Conservation (phyloP, 2,888 invertebrate species). For the Tiliacea aurago region DNA sequence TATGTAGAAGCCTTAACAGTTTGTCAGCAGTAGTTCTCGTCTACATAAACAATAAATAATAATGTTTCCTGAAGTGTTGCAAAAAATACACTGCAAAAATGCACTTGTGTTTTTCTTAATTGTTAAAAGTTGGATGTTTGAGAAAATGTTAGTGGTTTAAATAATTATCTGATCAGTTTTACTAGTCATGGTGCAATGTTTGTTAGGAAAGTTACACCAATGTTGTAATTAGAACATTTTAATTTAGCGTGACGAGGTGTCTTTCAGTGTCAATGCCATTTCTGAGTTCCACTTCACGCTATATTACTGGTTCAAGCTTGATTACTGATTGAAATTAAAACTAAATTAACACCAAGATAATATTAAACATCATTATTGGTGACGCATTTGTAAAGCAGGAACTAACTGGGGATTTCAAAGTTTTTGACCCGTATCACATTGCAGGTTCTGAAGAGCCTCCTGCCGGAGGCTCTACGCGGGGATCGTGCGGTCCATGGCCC, state of each 20-base stretch:
- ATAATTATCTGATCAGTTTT: not conserved
- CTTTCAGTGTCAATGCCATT: conserved; percentile 62
- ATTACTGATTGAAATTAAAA: conserved; percentile 46
- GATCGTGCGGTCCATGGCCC: too few relatives aligned
- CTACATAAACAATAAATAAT: too few relatives aligned
- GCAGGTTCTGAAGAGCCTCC: too few relatives aligned
- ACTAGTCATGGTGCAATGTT: not conserved
- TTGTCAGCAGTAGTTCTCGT: too few relatives aligned
- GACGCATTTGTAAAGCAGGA: conserved; percentile 50
- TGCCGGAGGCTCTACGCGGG: too few relatives aligned
- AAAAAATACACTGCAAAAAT: too few relatives aligned
- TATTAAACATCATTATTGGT: conserved; percentile 19
- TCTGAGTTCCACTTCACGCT: conserved; percentile 64
- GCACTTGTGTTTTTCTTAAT: not conserved
- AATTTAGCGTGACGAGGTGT: conserved; percentile 48
- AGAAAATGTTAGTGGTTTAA: not conserved
- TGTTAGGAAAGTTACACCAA: conserved; percentile 23
- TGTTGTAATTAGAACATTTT: conserved; percentile 48
- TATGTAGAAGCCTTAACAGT: too few relatives aligned
- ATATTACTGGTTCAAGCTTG: conserved; percentile 49
- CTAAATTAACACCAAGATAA: conserved; percentile 30
- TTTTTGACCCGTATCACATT: conserved; percentile 18
- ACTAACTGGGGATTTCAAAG: conserved; percentile 34
- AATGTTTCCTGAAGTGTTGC: not conserved
- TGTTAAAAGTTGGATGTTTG: not conserved